Evolutionary conservation across 2,888 invertebrate species (phyloP).

Genomic region (Schrankia costaestrigalis): DNA sequence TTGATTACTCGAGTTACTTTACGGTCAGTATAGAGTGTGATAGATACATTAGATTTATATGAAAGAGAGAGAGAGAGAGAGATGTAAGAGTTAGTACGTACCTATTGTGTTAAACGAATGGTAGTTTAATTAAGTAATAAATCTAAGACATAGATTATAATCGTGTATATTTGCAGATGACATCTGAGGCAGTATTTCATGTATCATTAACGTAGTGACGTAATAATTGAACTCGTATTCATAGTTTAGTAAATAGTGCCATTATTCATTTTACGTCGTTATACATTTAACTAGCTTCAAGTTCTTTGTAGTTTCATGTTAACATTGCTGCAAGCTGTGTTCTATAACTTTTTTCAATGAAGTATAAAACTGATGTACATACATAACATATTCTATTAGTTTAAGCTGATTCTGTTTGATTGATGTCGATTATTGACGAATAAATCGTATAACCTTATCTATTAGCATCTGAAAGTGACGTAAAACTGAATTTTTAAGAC

Average conservation of each 20-base stretch:
- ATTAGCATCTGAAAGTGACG: too few relatives aligned
- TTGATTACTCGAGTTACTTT: constrained; percentile 28
- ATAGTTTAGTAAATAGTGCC: constrained; percentile 43
- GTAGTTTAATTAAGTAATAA: constrained; percentile 9
- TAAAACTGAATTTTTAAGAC: too few relatives aligned
- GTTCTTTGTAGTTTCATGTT: constrained; percentile 4
- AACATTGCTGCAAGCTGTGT: too few relatives aligned
- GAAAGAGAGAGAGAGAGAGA: not conserved
- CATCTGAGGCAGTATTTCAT: constrained; percentile 79
- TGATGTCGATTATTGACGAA: too few relatives aligned
- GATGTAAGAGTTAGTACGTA: not conserved
- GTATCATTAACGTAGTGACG: constrained; percentile 40
- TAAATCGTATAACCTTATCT: too few relatives aligned
- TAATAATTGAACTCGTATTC: constrained; percentile 34
- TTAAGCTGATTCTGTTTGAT: too few relatives aligned
- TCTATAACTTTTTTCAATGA: too few relatives aligned
- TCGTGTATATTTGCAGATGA: constrained; percentile 61
- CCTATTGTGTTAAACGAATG: constrained; percentile 5
- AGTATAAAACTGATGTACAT: too few relatives aligned
- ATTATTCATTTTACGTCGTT: constrained; percentile 31
- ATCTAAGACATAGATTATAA: constrained; percentile 18
- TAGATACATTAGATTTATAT: constrained; percentile 10
- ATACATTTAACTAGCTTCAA: constrained; percentile 16
- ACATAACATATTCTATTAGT: too few relatives aligned
- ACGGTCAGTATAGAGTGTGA: constrained; percentile 46